Evolutionary conservation across 2,888 invertebrate species (phyloP).

Genomic region (Rotaria macrura): DNA sequence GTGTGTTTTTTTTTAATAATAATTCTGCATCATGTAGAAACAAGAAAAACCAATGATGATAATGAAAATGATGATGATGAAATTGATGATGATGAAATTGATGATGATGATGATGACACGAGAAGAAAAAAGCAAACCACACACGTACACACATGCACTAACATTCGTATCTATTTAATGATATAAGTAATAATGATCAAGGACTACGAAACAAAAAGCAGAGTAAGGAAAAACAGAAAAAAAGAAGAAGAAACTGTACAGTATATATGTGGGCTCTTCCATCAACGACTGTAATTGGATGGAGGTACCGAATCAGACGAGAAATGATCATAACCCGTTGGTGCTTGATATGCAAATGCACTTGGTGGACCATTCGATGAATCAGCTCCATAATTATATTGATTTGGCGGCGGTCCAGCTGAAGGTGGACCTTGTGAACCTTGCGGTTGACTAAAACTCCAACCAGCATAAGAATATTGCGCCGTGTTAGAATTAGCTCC

Average conservation of each 20-base stretch:
- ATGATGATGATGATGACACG: not conserved
- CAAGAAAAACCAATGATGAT: not conserved
- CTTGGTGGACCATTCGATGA: not conserved
- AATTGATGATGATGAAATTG: too few species aligned
- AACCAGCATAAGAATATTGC: not conserved
- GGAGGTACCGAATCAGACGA: not conserved
- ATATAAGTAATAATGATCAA: not conserved
- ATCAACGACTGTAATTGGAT: not conserved
- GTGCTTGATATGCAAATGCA: not conserved
- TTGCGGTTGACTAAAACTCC: conserved; percentile 9
- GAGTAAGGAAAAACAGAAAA: not conserved
- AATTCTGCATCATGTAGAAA: not conserved
- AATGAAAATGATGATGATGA: not conserved
- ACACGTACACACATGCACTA: not conserved
- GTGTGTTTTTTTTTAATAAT: not conserved
- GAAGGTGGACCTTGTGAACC: conserved; percentile 1
- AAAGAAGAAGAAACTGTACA: not conserved
- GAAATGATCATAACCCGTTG: not conserved
- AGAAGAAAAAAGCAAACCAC: not conserved
- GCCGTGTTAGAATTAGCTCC: not conserved
- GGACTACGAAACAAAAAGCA: not conserved
- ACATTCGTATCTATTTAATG: not conserved
- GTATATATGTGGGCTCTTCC: not conserved
- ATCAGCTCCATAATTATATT: not conserved
- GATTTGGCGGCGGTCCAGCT: not conserved